Conservation (phyloP, 2,888 invertebrate species). For the Chromoteleia sp. region DNA sequence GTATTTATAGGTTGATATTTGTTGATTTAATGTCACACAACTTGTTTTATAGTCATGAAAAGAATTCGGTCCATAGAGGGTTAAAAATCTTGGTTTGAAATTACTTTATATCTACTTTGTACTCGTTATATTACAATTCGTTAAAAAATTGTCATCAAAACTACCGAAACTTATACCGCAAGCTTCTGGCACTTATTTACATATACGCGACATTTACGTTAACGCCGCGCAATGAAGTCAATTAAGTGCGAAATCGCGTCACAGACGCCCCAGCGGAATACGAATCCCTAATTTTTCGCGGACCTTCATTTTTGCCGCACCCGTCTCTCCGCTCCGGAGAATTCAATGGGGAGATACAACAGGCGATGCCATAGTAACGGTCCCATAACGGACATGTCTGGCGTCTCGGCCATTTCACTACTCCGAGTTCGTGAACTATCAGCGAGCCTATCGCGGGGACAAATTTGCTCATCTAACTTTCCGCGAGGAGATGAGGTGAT, state of each 20-base stretch:
- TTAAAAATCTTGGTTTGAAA: too few species aligned
- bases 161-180: background rate
- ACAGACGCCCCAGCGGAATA: conserved; percentile 42
- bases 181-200: conserved; percentile 38
- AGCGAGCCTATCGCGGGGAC: conserved; percentile 83
- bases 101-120: too few species aligned
- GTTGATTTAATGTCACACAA: too few species aligned
- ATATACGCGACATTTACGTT: conserved; percentile 46
- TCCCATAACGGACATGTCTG: conserved; percentile 68
- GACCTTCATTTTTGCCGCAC: conserved; percentile 47
- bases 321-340: conserved; percentile 40
- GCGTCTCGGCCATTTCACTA: conserved; percentile 65
- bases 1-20: too few species aligned
- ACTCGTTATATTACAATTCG: too few species aligned
- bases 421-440: conserved; percentile 81
- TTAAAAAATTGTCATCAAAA: conserved; percentile 7
- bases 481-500: conserved; percentile 83
- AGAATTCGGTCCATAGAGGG: too few species aligned
- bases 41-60: too few species aligned
- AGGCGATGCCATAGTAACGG: conserved; percentile 69
- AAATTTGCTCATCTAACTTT: conserved; percentile 85
- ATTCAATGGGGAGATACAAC: conserved; percentile 63
- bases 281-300: conserved; percentile 62
- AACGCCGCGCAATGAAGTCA: conserved; percentile 56
- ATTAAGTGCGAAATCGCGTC: conserved; percentile 69